Base-by-base conservation (phyloP, 2,113 vertebrate genomes). In the Heterocephalus glaber region DNA sequence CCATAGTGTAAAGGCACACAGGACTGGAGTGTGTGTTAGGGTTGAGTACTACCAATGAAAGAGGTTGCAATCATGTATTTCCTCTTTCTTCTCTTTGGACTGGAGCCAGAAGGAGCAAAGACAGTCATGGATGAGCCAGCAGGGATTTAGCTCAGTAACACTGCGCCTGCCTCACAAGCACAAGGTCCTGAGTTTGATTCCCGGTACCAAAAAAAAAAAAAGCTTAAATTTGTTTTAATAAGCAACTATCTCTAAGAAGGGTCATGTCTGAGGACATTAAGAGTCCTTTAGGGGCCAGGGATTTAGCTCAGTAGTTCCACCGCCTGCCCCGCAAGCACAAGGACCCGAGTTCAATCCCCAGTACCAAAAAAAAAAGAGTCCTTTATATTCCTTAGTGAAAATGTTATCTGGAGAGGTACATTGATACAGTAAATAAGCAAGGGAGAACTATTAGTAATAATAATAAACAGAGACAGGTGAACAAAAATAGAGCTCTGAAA, bases 371-470 rank as follows among this genome's bases (percentile, higher is more conserved):
- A 52, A 52, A 52, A 52, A 52, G 47, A 49, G 47, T 49, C 47
- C 63, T 92, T 82, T 89, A 30, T 85, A 80, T 54, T 94, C 58
- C 49, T 94, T 74, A 93, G 52, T 61, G 30, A 89, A 93, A 92
- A 89, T 94, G 86, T 96, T 94, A 86, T 76, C 38, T 89, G 74
- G 66, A 94, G 66, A 74, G 63, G 77, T 38, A 3, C n/a, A 47
- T 10, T 22, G 56, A 70, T 70, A 58, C 19, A 44, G 56, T 35
- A 8, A 16, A 52, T 44, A 90, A 87, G 30, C 28, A 49, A 85
- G 24, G 79, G 65, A 66, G 33, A 56, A 74, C 77, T 58, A 94
- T 76, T 30, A 49, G 7, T 76, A 76, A 76, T 30, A 61, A 66
- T 66, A 66, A 33, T 91, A 65, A 93, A 56, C 86, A 90, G 74